phyloP scores from a whole-genome alignment of 2,797 vertebrate genomes.

The Diglossa cyanea region DNA sequence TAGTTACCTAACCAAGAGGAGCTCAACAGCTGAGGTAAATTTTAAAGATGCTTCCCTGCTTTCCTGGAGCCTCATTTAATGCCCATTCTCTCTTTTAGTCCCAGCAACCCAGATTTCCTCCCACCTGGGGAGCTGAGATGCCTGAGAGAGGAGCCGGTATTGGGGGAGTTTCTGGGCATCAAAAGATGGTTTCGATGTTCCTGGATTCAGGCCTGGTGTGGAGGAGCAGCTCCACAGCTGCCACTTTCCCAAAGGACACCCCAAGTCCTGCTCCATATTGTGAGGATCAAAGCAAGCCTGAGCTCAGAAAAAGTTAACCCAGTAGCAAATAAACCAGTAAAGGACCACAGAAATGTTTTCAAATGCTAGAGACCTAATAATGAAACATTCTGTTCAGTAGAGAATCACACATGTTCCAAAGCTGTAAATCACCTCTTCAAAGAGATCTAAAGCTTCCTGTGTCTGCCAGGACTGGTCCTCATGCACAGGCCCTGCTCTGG shows the following conservation, averaged over 20 bases:
- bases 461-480: not conserved
- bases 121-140: not conserved
- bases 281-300: not conserved
- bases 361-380: not conserved
- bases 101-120: not conserved
- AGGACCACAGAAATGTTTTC: not conserved
- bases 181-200: not conserved
- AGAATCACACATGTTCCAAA: not conserved
- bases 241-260: not conserved
- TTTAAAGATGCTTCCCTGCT: not conserved
- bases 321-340: not conserved
- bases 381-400: not conserved
- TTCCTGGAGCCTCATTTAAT: not conserved
- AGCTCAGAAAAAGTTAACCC: not conserved
- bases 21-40: not conserved
- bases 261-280: not conserved
- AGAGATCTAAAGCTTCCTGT: not conserved
- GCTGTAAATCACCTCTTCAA: not conserved
- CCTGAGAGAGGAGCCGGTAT: not conserved
- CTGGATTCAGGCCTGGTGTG: not conserved
- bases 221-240: not conserved
- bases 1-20: not conserved
- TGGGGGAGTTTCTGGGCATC: not conserved
- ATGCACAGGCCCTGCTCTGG: not conserved
- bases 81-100: not conserved